Evolutionary conservation across 64 coral and sea anemone species (phyloP), one percentile per base, ranked within the genome.

Genomic region (Orbicella faveolata): DNA sequence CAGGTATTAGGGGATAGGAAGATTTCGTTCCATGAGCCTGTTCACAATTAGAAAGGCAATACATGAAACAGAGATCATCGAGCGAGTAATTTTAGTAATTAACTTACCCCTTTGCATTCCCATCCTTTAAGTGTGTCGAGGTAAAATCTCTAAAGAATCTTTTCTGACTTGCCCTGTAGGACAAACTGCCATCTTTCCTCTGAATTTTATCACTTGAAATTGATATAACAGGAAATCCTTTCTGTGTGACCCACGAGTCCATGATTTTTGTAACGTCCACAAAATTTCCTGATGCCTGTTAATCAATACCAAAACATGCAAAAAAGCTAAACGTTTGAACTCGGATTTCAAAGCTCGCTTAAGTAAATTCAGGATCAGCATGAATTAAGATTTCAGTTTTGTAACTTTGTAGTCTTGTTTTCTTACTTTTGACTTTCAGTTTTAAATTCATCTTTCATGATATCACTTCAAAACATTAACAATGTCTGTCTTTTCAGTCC

Each of bases 161-260:
- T 48, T 61, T 55, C 77, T 79, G 77, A 79, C n/a, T 79, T 25
- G 77, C 77, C 7, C 11, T 79, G 77, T 57, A 79, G 39, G 51
- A 79, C 48, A 79, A 12, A 26, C 18, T 20, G 5, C 77, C 77
- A 79, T 79, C 77, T 79, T 79, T 79, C 23, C n/a, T 79, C 77
- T 79, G 77, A 33, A 26, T 21, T 0, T 61, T 79, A 15, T 57
- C 52, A 12, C 77, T 79, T 10, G 9, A 57, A 14, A 79, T 61
- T 14, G 77, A 26, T 30, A 79, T 30, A 26, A 79, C 6, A 79
- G 77, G 77, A 59, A 79, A 79, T 79, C 77, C 77, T 13, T 79
- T 57, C n/a, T 79, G 77, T 6, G 9, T 79, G 9, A 79, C n/a
- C 77, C 77, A 79, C 12, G 77, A 57, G 9, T 54, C 77, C 77